Evolutionary conservation across 1,140 invertebrate genomes (phyloP), one percentile per base, ranked within the genome.

Genomic region (Lepidostoma basale): DNA sequence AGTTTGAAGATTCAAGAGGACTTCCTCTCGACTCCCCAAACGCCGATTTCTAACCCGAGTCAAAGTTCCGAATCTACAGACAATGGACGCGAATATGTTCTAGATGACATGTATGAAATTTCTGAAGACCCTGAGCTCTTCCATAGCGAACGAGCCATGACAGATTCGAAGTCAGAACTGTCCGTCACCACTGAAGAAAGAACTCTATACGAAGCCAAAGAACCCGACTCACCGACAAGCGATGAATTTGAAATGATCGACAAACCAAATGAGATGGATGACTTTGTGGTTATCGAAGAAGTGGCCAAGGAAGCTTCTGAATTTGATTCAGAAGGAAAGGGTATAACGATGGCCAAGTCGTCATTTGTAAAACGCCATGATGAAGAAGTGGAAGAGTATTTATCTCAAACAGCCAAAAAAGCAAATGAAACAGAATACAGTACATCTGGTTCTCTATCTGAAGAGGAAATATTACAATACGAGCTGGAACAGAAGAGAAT

Each of bases 171-270:
- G 73, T 85, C 84, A 39, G 84, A 86, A 78, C 75, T 83, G 49
- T 75, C 81, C 39, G 76, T 83, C 45, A 83, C 84, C 28, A 83
- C 83, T 8, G 81, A 87, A 75, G 86, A 88, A 68, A 81, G 81
- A 73, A 80, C 82, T 1, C 73, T 84, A 30, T 77, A 78, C 68
- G 80, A 83, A 75, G 74, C 73, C 77, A 84, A 87, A 81, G 83
- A 88, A 75, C 80, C 85, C 62, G 90, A 93, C 72, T 94, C 93
- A 0, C 92, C 92, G 0, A 90, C 87, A 33, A 92, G 91, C 76
- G 94, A 96, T 77, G 95, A 94, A 25, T 96, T 96, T 83, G 93
- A 95, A 84, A 86, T 94, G 77, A 81, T 94, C 0, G 92, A 94
- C 72, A 92, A 93, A 74, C 92, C 92, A 1, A 90, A 92, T 75